These are phyloP conservation scores for Scarus forsteni DNA, from an alignment of 2,797 vertebrate species.

Conservation along the genomic window DNA sequence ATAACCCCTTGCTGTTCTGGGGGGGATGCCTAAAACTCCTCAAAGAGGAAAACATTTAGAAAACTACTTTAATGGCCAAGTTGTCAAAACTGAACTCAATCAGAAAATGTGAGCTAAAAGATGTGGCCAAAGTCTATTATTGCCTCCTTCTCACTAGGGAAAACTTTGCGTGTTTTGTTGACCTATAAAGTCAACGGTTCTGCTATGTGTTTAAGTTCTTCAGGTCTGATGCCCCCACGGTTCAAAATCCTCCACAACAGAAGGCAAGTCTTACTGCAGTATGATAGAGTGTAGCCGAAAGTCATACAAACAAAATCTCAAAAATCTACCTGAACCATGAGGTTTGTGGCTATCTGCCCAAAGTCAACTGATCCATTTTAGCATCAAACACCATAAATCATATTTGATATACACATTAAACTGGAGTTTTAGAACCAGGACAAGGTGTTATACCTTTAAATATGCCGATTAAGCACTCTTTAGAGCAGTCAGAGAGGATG, in stretches of 20 bases:
- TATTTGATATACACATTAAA: constrained; percentile 6
- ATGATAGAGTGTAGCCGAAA: constrained; percentile 1
- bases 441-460: constrained; percentile 36
- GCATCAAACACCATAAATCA: constrained; percentile 29
- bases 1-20: too few relatives aligned
- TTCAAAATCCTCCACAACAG: background rate
- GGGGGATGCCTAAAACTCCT: too few relatives aligned
- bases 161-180: too few relatives aligned
- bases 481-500: constrained; percentile 44
- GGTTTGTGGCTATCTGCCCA: constrained; percentile 20
- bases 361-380: constrained; percentile 20
- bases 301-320: background rate
- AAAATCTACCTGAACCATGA: background rate
- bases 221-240: background rate
- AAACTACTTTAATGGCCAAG: too few relatives aligned
- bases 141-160: too few relatives aligned
- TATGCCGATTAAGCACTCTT: constrained; percentile 46
- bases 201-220: too few relatives aligned
- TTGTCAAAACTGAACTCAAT: too few relatives aligned
- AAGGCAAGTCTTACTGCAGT: background rate
- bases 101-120: too few relatives aligned
- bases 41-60: too few relatives aligned
- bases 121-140: too few relatives aligned
- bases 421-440: constrained; percentile 8
- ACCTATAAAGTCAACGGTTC: too few relatives aligned